Evolutionary conservation across 37 sponge, comb jelly and placozoan species (phyloP).

Genomic region (Ianthella basta): DNA sequence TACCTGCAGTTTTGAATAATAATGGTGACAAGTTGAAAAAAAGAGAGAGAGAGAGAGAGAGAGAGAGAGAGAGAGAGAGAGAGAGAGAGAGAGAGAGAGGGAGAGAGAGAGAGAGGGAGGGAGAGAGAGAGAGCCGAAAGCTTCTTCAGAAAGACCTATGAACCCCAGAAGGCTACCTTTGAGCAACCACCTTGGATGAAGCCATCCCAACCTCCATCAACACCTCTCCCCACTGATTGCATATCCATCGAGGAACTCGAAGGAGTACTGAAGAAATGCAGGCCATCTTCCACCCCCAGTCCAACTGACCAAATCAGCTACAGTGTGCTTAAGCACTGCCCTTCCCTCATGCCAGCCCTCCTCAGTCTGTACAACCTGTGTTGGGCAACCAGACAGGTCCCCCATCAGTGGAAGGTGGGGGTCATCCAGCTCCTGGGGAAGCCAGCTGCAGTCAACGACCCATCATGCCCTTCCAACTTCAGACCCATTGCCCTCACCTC

Average conservation of each 20-base stretch:
- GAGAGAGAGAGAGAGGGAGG: constrained; percentile 41
- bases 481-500: constrained; percentile 33
- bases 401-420: constrained; percentile 9
- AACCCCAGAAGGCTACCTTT: too few relatives aligned
- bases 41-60: not conserved
- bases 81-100: constrained; percentile 24
- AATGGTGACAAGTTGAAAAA: not conserved
- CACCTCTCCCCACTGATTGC: too few relatives aligned
- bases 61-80: not conserved
- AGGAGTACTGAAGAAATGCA: too few relatives aligned
- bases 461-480: not conserved
- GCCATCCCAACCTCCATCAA: too few relatives aligned
- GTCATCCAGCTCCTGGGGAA: constrained; percentile 26
- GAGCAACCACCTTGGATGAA: too few relatives aligned
- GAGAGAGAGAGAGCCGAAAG: constrained; percentile 31
- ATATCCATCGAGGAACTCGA: too few relatives aligned
- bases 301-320: too few relatives aligned
- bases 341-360: constrained; percentile 15
- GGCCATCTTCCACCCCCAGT: too few relatives aligned
- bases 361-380: constrained; percentile 16
- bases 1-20: too few relatives aligned
- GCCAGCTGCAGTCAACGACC: not conserved
- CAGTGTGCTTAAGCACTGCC: too few relatives aligned
- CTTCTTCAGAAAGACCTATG: too few relatives aligned
- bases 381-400: not conserved